Base-by-base conservation (phyloP, 2,888 invertebrate genomes). In the Amiota communis region DNA sequence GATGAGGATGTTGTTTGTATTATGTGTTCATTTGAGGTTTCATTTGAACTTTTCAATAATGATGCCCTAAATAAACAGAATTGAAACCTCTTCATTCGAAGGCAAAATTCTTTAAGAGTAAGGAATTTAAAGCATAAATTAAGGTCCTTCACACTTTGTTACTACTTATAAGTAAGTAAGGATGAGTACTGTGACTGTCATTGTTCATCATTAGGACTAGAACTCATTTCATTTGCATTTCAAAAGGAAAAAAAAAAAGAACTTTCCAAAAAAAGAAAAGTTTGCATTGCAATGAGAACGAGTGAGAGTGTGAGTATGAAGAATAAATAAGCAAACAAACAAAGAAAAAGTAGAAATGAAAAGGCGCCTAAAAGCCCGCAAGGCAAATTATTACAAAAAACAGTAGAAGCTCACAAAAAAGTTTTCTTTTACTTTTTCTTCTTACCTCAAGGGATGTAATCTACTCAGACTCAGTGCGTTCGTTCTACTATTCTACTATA, bases 401-500 rank as follows among this genome's bases (percentile, higher is more conserved):
- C 53, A n/a, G 15, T 15, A n/a, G 15, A 13, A 53, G 15, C 13
- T n/a, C n/a, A 53, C n/a, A n/a, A 9, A 53, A 53, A 53, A 53
- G 53, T 53, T 53, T 53, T 53, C 15, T 53, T n/a, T 15, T 53
- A 53, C 53, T 53, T 53, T 53, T 53, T 53, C 15, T 53, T 53
- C 8, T 53, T 53, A 65, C 65, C 65, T 65, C 65, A 65, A 65
- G 65, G 65, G 65, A 65, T 65, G 65, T 65, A 65, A 65, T 65
- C 49, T 65, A 65, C 65, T 48, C 65, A 12, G 48, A 65, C 49
- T 53, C 1, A 53, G 53, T 36, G 36, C 36, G 36, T 36, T n/a
- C n/a, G n/a, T n/a, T n/a, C n/a, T n/a, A n/a, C n/a, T n/a, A n/a
- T n/a, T 36, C 36, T 36, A 36, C 4, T 36, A 36, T 36, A 4